phyloP scores from a whole-genome alignment of 2,888 invertebrate species.

The Melipona beecheii region DNA sequence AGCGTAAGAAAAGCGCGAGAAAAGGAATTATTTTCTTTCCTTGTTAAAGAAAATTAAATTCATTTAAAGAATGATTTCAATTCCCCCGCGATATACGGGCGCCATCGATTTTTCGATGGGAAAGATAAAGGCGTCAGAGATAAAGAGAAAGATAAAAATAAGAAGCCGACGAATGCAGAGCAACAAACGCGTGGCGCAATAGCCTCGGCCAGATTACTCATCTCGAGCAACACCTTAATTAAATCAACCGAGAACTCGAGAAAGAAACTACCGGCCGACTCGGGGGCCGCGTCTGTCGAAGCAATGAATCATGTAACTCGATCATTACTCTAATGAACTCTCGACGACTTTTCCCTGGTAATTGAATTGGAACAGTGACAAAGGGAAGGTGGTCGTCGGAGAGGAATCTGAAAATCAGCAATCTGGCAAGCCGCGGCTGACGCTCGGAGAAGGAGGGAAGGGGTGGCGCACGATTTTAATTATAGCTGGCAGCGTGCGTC shows the following conservation, averaged over 20 bases:
- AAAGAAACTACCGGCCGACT: background rate
- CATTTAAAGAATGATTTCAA: no score
- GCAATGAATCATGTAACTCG: slow-evolving; percentile 30
- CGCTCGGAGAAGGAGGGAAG: background rate
- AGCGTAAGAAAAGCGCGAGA: background rate
- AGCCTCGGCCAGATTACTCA: background rate
- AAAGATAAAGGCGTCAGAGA: background rate
- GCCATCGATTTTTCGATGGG: background rate
- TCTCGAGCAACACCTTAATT: slow-evolving; percentile 4
- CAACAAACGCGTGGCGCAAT: background rate
- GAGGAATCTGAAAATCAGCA: slow-evolving; percentile 35
- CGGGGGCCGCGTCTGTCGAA: background rate
- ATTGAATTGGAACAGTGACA: slow-evolving; percentile 36
- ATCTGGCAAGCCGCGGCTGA: background rate
- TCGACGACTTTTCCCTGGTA: slow-evolving; percentile 9
- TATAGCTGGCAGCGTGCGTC: slow-evolving; percentile 76
- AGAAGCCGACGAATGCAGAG: background rate
- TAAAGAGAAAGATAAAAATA: background rate
- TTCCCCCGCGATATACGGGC: no score
- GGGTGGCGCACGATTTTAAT: slow-evolving; percentile 76
- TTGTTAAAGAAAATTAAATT: no score
- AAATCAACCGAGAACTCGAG: slow-evolving; percentile 1
- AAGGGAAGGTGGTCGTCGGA: slow-evolving; percentile 3
- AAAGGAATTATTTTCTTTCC: background rate
- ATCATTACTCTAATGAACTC: slow-evolving; percentile 27